phyloP scores from a whole-genome alignment of 2,113 vertebrate genomes.

The Melanocharis versteri region DNA sequence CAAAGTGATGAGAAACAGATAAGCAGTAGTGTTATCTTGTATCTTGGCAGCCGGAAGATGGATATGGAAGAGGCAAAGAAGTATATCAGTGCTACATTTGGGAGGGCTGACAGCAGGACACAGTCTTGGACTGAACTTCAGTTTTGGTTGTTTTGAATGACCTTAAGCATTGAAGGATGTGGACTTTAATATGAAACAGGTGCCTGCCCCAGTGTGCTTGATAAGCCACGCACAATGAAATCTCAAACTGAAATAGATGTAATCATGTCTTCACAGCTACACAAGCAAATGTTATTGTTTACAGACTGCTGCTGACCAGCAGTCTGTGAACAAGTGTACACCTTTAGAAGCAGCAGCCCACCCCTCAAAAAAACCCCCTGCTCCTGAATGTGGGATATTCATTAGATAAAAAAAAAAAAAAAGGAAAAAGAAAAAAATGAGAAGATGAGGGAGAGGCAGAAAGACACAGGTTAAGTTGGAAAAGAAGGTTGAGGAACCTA shows the following conservation, averaged over 20 bases:
- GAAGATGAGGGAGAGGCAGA: not conserved
- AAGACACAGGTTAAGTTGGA: not conserved
- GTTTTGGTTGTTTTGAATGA: not conserved
- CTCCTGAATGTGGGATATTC: not conserved
- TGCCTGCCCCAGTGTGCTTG: not conserved
- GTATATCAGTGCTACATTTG: not conserved
- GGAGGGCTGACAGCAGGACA: not conserved
- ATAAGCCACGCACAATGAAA: not conserved
- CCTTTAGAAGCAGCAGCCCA: not conserved
- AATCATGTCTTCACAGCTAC: not conserved
- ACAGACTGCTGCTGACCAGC: not conserved
- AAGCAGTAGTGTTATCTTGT: not conserved
- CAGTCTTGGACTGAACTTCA: not conserved
- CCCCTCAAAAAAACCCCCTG: accelerated
- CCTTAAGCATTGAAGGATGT: not conserved
- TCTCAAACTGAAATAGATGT: not conserved
- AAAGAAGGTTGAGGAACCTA: not conserved
- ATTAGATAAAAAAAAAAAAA: not conserved
- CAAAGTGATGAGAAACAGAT: not conserved
- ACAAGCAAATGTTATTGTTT: not conserved
- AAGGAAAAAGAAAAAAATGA: too few species aligned
- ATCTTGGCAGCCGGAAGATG: not conserved
- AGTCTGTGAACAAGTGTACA: too few species aligned
- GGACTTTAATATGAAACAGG: not conserved
- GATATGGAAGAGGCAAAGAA: not conserved